phyloP scores from a whole-genome alignment of 2,888 invertebrate species.

The Drosophila mulleri region DNA sequence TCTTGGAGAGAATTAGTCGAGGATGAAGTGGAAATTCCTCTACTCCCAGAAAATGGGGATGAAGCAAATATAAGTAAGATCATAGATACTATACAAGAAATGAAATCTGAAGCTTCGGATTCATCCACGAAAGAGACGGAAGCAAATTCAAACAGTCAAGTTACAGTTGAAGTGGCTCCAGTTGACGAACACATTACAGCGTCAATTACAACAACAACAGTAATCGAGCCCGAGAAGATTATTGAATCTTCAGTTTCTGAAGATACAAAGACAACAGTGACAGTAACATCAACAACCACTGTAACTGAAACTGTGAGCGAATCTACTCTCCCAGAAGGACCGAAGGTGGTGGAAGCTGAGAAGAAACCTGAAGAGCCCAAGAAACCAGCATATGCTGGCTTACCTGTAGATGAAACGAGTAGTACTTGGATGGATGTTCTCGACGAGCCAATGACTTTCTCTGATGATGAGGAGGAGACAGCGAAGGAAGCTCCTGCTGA shows the following conservation, averaged over 20 bases:
- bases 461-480: slow-evolving; percentile 62
- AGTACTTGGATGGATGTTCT: slow-evolving; percentile 80
- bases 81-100: slow-evolving; percentile 63
- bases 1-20: slow-evolving; percentile 77
- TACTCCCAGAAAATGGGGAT: slow-evolving; percentile 56
- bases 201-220: neutral
- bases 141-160: neutral
- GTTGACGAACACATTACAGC: neutral
- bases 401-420: slow-evolving; percentile 78
- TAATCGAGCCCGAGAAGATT: neutral
- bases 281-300: slow-evolving; percentile 34
- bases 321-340: neutral
- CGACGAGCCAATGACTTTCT: slow-evolving; percentile 81
- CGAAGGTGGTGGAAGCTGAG: slow-evolving; percentile 8
- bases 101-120: slow-evolving; percentile 24
- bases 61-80: slow-evolving; percentile 65
- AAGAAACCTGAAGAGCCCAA: slow-evolving; percentile 50
- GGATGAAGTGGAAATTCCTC: slow-evolving; percentile 77
- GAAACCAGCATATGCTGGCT: slow-evolving; percentile 68
- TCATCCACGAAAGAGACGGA: neutral
- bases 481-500: slow-evolving; percentile 3
- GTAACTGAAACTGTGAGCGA: slow-evolving; percentile 22
- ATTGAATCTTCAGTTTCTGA: slow-evolving; percentile 4
- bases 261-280: slow-evolving; percentile 12
- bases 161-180: too few species aligned